Conservation (phyloP, 2,888 invertebrate species). For the Rhorus exstirpatorius region DNA sequence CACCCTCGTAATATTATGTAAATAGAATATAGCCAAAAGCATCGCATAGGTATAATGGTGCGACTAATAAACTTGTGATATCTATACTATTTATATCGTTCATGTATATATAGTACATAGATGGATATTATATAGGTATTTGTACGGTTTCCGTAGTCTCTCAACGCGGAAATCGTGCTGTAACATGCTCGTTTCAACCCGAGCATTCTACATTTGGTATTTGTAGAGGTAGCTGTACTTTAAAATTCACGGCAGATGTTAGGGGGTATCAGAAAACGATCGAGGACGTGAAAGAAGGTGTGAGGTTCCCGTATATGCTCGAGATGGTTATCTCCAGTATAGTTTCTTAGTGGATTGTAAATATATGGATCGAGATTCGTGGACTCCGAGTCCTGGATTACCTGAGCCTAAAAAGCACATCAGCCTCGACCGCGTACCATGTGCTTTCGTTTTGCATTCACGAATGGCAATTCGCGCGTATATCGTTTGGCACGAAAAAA, state of each 20-base stretch:
- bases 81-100: neutral
- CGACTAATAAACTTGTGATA: slow-evolving; percentile 19
- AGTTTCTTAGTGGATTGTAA: slow-evolving; percentile 45
- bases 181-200: neutral
- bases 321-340: slow-evolving; percentile 4
- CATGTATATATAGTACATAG: slow-evolving; percentile 42
- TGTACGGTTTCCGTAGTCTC: slow-evolving; percentile 24
- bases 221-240: slow-evolving; percentile 32
- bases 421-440: neutral
- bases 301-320: neutral
- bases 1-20: slow-evolving; percentile 58
- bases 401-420: slow-evolving; percentile 32
- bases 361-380: slow-evolving; percentile 46
- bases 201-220: slow-evolving; percentile 7
- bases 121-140: slow-evolving; percentile 49
- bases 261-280: slow-evolving; percentile 68
- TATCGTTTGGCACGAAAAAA: slow-evolving; percentile 31
- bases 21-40: slow-evolving; percentile 42
- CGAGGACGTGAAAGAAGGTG: slow-evolving; percentile 60
- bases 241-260: slow-evolving; percentile 65
- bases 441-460: neutral
- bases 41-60: slow-evolving; percentile 41
- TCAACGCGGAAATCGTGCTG: neutral
- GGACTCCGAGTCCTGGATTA: slow-evolving; percentile 20
- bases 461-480: neutral